Percentiles rank a stretch among this genome's conserved stretches.
Evolutionary conservation across 2,113 vertebrate species (phyloP).

Genomic region (Apeltes quadracus): DNA sequence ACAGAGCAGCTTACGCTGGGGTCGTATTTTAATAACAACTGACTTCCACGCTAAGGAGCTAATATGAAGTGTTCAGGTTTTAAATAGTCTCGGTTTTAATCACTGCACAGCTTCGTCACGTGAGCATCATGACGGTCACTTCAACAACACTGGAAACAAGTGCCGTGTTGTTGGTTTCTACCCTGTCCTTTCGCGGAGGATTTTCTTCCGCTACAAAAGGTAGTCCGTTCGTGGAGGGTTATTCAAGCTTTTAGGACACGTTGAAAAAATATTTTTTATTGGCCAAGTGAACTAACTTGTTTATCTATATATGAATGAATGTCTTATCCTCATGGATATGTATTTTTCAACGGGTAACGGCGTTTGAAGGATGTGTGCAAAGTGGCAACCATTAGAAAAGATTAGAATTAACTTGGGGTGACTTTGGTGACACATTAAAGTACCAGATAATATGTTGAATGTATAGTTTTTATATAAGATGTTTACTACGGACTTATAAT

Average conservation of each 20-base stretch:
- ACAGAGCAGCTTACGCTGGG: not conserved
- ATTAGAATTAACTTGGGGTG: not conserved
- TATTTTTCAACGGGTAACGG: not conserved
- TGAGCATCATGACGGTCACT: not conserved
- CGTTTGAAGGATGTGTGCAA: not conserved
- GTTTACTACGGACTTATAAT: not conserved
- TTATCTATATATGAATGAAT: not conserved
- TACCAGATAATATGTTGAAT: not conserved
- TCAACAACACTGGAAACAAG: conserved; percentile 29
- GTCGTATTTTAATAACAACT: not conserved
- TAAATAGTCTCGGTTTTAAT: too few species aligned
- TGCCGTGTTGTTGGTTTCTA: not conserved
- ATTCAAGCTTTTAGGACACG: not conserved
- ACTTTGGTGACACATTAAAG: not conserved
- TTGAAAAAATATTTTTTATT: not conserved
- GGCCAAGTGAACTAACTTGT: not conserved
- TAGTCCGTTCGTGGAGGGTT: conserved; percentile 38
- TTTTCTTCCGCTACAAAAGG: conserved; percentile 51
- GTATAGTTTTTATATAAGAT: not conserved
- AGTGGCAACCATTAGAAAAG: not conserved
- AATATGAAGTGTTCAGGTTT: not conserved
- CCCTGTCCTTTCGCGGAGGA: conserved; percentile 10
- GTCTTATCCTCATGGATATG: not conserved
- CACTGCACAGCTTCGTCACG: not conserved
- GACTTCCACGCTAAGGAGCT: not conserved